Evolutionary conservation across 2,888 invertebrate genomes (phyloP), one percentile per base, ranked within the genome.

Genomic region (Rhyacophila evoluta): DNA sequence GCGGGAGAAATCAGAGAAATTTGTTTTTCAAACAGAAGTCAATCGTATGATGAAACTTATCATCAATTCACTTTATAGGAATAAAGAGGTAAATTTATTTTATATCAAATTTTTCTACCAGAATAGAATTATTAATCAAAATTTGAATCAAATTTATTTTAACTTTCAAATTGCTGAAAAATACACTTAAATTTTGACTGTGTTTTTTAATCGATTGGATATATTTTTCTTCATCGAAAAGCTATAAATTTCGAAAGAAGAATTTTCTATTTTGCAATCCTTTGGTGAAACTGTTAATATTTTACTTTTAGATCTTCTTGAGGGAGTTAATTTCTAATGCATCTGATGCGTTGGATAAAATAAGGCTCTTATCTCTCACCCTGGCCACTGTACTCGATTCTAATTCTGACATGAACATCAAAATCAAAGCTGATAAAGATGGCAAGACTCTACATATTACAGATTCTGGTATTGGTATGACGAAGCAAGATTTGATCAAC

Each of bases 11-110:
- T 94, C 98, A 0, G 95, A 96, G 86, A 97, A 95, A 86, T 95
- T 93, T 86, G 92, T 93, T 28, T 99, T 98, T 91, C 97, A 99
- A 90, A 98, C 99, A 0, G 99, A 99, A 90, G 99, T 99, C 55
- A 98, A 98, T 89, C 95, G 99, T 79, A 98, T 99, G 98, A 99
- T 99, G 99, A 99, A 99, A 88, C 93, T 99, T 79, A 99, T 99
- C 88, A 99, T 99, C 86, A 99, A 99, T 90, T 99, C 99, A 6
- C 91, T 99, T 6, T 99, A 99, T 89, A 93, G 98, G 84, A 99
- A 99, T 88, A 99, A 99, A 89, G 99, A 99, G 91, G 95, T 94
- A 85, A 33, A 83, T 85, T 83, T 27, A n/a, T 25, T n/a, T n/a
- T 10, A 55, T 12, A 55, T 12, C 72, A 33, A 33, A 33, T 19